phyloP scores from a whole-genome alignment of 2,797 vertebrate species.

The Pseudopleuronectes americanus region DNA sequence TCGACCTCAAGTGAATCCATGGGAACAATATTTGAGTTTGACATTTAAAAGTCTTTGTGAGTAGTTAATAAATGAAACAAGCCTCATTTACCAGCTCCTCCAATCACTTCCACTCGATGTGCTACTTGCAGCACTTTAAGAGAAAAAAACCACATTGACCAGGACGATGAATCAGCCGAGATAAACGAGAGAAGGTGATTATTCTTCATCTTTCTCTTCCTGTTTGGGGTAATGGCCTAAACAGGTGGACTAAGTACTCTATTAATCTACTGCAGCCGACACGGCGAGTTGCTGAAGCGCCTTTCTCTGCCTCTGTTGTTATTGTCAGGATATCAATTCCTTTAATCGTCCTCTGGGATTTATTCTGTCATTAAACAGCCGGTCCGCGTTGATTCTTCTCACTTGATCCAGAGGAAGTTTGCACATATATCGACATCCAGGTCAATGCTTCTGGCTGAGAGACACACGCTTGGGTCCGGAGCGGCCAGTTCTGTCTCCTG shows the following conservation, averaged over 20 bases:
- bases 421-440: constrained; percentile 61
- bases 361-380: constrained; percentile 73
- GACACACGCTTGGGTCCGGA: constrained; percentile 42
- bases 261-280: constrained; percentile 55
- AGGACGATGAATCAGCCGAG: constrained; percentile 18
- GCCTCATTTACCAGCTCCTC: constrained; percentile 44
- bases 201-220: constrained; percentile 45
- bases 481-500: constrained; percentile 45
- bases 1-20: too few species aligned
- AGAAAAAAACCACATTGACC: constrained; percentile 20
- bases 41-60: constrained; percentile 23
- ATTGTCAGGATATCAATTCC: constrained; percentile 72
- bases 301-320: constrained; percentile 53
- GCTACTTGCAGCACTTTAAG: constrained; percentile 8
- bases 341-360: constrained; percentile 69
- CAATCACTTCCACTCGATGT: constrained; percentile 13
- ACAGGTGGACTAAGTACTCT: constrained; percentile 39
- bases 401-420: constrained; percentile 63
- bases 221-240: constrained; percentile 39
- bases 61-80: constrained; percentile 21
- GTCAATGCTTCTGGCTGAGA: constrained; percentile 63
- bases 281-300: constrained; percentile 23
- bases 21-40: too few species aligned
- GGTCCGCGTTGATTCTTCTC: constrained; percentile 62
- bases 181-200: constrained; percentile 48